A percentile compares a stretch with the other conserved stretches of the same genome.
phyloP scores from a whole-genome alignment of 2,113 vertebrate genomes.

The Rhagologus leucostigma region DNA sequence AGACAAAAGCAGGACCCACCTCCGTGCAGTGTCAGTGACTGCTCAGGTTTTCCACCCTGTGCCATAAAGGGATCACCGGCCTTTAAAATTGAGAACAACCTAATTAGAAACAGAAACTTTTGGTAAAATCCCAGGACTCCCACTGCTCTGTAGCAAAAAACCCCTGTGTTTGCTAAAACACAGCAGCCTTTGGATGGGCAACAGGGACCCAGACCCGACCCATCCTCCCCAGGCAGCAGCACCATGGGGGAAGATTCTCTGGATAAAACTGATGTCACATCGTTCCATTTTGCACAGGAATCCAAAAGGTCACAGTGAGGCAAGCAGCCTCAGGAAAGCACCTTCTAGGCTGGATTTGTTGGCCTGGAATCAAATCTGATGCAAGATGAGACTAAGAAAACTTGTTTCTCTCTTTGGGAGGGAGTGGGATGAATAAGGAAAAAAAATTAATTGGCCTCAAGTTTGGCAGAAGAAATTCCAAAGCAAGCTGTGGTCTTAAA shows the following conservation, averaged over 20 bases:
- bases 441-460: neutral
- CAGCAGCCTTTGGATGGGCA: neutral
- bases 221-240: neutral
- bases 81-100: conserved; percentile 14
- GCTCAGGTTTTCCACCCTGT: conserved; percentile 2
- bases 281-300: neutral
- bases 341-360: neutral
- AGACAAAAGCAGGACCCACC: neutral
- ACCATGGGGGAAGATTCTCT: neutral
- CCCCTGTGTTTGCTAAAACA: neutral
- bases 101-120: conserved; percentile 37
- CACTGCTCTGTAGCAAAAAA: neutral
- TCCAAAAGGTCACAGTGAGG: neutral
- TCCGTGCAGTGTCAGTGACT: neutral
- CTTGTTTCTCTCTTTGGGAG: neutral
- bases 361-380: neutral
- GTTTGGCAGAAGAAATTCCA: conserved; percentile 12
- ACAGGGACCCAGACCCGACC: neutral
- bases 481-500: neutral
- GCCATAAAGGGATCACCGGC: neutral
- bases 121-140: neutral
- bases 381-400: conserved; percentile 28
- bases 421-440: neutral
- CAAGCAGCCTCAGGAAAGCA: neutral
- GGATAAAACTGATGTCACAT: neutral